These are phyloP conservation scores for Leuctra nigra DNA, from an alignment of 2,888 invertebrate species.

Conservation along the genomic window DNA sequence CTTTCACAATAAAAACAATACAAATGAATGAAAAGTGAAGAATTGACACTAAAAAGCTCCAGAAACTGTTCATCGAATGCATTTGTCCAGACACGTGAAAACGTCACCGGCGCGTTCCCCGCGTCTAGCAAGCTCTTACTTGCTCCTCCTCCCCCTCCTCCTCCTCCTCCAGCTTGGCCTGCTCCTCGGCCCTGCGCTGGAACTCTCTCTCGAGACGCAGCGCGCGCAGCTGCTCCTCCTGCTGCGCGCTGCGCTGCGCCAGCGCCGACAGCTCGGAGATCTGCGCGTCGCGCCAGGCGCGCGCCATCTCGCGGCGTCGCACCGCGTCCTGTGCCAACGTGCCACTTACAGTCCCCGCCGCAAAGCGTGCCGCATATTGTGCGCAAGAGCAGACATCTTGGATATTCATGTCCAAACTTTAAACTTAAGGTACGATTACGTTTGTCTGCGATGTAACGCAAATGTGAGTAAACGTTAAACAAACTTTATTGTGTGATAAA, in stretches of 20 bases:
- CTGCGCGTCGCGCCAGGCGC: constrained; percentile 78
- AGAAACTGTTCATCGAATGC: too few relatives aligned
- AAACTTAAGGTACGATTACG: too few relatives aligned
- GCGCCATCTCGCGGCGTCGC: constrained; percentile 64
- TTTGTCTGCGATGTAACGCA: too few relatives aligned
- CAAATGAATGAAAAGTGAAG: too few relatives aligned
- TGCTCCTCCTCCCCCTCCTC: constrained; percentile 56
- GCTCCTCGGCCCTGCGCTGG: constrained; percentile 81
- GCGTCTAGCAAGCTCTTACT: constrained; percentile 37
- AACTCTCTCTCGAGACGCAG: constrained; percentile 90
- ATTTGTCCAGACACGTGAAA: too few relatives aligned
- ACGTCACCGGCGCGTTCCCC: too few relatives aligned
- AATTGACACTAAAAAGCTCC: too few relatives aligned
- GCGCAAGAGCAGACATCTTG: constrained; percentile 2
- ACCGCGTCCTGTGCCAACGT: constrained; percentile 51
- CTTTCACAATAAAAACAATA: too few relatives aligned
- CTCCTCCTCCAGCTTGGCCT: constrained; percentile 61
- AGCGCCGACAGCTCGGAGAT: constrained; percentile 70
- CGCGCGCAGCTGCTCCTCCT: constrained; percentile 83
- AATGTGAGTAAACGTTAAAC: too few relatives aligned
- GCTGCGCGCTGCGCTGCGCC: constrained; percentile 63
- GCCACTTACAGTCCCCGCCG: background rate
- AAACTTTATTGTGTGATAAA: too few relatives aligned
- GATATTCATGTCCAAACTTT: too few relatives aligned
- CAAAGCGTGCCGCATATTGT: background rate